Evolutionary conservation across 2,113 vertebrate species (phyloP), one percentile per base, ranked within the genome.

Genomic region (Rhombomys opimus): DNA sequence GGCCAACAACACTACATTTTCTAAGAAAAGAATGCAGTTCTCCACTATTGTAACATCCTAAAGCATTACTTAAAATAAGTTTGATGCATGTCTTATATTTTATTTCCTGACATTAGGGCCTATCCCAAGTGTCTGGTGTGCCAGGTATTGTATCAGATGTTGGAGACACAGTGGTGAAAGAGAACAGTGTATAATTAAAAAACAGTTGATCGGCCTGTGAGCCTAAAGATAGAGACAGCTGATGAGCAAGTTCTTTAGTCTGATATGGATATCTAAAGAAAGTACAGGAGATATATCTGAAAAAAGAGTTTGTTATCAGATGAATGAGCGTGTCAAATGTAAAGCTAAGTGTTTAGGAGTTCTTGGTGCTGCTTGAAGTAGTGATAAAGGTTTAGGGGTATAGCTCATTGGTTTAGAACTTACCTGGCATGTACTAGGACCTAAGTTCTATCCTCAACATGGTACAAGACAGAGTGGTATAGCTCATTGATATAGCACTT

Each of bases 51-150:
- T 11, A 81, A 4, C 25, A 73, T 80, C 54, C 13, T 35, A 72
- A 61, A 50, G 25, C 46, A 87, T 89, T 89, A 82, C 6, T 41
- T 59, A 86, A 85, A 86, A 52, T 81, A 68, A 86, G 32, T 75
- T 68, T 94, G 18, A 89, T 46, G n/a, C 30, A 52, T 25, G 20
- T 81, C 50, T 70, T 96, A 59, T 50, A 95, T 52, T 78, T 88
- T 70, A 88, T 50, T 67, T 81, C 25, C 52, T 76, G 41, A 72
- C 12, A 93, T 90, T 52, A 91, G 77, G 67, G 50, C 7, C 9
- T 38, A 35, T 7, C 20, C n/a, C 7, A 11, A 35, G 25, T 59
- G 14, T 63, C 86, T 81, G 63, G 9, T 27, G 30, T 87, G 38
- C 27, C 63, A 68, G 23, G 27, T 7, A 63, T 61, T 8, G 1